These are phyloP conservation scores for Wasmannia auropunctata DNA, from an alignment of 1,140 invertebrate genomes.

Conservation along the genomic window DNA sequence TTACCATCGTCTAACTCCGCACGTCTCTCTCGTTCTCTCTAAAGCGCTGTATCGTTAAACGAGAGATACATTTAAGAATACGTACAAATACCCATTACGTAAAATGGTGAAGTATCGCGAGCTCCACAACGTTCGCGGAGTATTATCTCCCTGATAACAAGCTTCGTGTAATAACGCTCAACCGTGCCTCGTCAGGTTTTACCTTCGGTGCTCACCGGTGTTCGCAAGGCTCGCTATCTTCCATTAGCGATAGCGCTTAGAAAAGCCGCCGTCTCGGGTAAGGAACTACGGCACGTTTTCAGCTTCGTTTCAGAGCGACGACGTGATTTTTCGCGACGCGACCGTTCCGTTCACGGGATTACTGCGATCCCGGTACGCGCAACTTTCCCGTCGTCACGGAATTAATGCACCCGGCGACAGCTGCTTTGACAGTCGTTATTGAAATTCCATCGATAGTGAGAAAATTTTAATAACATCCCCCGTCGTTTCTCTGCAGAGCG, in stretches of 20 bases:
- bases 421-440: constrained; percentile 68
- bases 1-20: background rate
- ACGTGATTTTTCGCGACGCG: constrained; percentile 48
- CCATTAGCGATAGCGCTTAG: background rate
- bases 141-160: constrained; percentile 6
- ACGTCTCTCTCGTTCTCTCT: background rate
- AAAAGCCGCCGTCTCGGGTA: background rate
- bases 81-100: background rate
- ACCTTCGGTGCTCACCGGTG: background rate
- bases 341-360: constrained; percentile 21
- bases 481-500: background rate
- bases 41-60: background rate
- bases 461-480: constrained; percentile 61
- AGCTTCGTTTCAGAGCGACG: background rate
- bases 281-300: constrained; percentile 2
- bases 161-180: constrained; percentile 3
- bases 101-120: background rate
- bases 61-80: background rate
- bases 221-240: background rate
- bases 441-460: constrained; percentile 65
- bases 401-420: constrained; percentile 57
- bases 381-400: constrained; percentile 47
- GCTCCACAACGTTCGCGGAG: background rate
- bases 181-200: constrained; percentile 9
- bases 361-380: constrained; percentile 39